Conservation (phyloP, 2,888 invertebrate genomes). For the Muscina levida region DNA sequence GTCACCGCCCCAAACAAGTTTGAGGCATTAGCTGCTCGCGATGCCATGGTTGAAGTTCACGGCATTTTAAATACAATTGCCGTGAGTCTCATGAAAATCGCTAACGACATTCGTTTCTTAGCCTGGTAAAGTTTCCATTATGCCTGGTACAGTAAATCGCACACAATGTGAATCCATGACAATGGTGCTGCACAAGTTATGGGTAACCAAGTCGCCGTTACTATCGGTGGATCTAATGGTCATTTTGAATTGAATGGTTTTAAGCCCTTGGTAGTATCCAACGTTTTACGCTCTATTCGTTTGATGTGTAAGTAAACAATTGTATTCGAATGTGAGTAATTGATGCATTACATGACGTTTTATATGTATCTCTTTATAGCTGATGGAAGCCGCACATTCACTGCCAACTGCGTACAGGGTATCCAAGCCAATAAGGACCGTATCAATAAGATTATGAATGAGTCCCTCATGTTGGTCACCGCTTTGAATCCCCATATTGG, state of each 20-base stretch:
- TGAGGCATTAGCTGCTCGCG: slow-evolving; percentile 96
- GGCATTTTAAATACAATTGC: slow-evolving; percentile 96
- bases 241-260: slow-evolving; percentile 99
- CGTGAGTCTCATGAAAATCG: slow-evolving; percentile 96
- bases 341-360: neutral
- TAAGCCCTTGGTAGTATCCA: slow-evolving; percentile 97
- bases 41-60: slow-evolving; percentile 97
- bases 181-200: slow-evolving; percentile 97
- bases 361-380: slow-evolving; percentile 80
- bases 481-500: slow-evolving; percentile 98
- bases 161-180: slow-evolving; percentile 99
- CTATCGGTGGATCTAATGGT: slow-evolving; percentile 95
- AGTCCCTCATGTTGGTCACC: slow-evolving; percentile 98
- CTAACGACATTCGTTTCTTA: slow-evolving; percentile 96
- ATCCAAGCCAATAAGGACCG: slow-evolving; percentile 88
- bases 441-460: slow-evolving; percentile 91
- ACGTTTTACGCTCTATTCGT: slow-evolving; percentile 93
- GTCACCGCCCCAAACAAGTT: slow-evolving; percentile 98
- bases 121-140: slow-evolving; percentile 99
- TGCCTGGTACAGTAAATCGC: slow-evolving; percentile 99
- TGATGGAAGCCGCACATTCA: slow-evolving; percentile 91
- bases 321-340: no score
- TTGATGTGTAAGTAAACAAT: slow-evolving; percentile 83
- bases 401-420: slow-evolving; percentile 91
- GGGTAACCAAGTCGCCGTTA: slow-evolving; percentile 98